A percentile compares a stretch with the other conserved stretches of the same genome.
Conservation (phyloP, 2,113 vertebrate species). For the Chroicocephalus ridibundus region DNA sequence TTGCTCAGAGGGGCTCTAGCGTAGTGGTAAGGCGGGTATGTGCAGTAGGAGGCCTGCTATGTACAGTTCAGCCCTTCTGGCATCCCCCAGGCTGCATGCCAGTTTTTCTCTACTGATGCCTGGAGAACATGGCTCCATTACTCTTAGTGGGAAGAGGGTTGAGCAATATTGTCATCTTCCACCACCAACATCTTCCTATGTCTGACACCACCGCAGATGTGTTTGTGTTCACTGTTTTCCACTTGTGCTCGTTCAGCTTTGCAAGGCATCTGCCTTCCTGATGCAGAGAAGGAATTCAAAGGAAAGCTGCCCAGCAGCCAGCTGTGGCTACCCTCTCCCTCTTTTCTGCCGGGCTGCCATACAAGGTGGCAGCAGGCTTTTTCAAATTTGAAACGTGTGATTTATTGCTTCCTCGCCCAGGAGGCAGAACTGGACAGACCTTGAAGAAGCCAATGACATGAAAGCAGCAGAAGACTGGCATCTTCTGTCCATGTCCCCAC, state of each 20-base stretch:
- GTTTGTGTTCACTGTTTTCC: slow-evolving; percentile 33
- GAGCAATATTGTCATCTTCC: not conserved
- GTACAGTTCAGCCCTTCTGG: not conserved
- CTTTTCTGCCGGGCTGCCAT: not conserved
- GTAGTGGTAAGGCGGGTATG: not conserved
- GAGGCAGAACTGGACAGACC: not conserved
- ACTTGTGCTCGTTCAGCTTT: not conserved
- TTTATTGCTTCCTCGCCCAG: not conserved
- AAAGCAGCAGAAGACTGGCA: not conserved
- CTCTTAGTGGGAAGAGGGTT: not conserved
- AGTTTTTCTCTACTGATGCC: not conserved
- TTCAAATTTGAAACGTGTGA: not conserved
- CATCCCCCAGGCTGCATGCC: not conserved
- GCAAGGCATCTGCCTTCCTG: slow-evolving; percentile 16
- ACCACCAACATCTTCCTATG: not conserved
- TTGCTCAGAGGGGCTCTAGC: not conserved
- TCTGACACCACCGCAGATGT: slow-evolving; percentile 21
- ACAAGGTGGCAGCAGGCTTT: not conserved
- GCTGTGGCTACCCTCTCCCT: not conserved
- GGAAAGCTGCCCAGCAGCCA: slow-evolving; percentile 9
- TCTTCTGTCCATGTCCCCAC: not conserved
- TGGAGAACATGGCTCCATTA: not conserved
- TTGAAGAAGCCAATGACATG: not conserved
- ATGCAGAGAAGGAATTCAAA: not conserved
- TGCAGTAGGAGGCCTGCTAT: not conserved